Conservation (phyloP, 2,113 vertebrate species). For the Hippotragus niger region DNA sequence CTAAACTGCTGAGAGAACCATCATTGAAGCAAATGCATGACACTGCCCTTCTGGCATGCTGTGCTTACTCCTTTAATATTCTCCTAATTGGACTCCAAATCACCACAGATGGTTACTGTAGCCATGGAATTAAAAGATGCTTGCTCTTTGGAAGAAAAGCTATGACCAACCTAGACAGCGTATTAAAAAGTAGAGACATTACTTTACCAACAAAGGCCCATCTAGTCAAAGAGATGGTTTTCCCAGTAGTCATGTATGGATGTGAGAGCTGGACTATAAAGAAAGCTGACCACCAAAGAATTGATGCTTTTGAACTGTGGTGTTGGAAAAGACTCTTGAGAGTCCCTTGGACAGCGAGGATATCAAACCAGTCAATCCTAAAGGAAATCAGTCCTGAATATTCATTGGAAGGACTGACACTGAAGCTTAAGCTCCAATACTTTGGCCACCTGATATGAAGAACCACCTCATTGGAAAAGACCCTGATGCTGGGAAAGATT, state of each 20-base stretch:
- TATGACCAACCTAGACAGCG: background rate
- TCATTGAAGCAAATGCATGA: background rate
- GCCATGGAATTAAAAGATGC: background rate
- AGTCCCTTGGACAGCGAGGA: background rate
- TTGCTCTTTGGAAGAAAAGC: background rate
- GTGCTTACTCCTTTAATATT: background rate
- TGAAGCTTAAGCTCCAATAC: background rate
- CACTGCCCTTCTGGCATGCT: background rate
- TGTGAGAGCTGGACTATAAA: background rate
- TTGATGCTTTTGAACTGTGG: background rate
- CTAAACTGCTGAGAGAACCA: background rate
- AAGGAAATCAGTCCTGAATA: background rate
- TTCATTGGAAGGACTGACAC: background rate
- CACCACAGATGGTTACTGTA: background rate
- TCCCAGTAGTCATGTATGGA: background rate
- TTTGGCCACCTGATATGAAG: background rate
- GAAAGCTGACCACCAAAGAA: background rate
- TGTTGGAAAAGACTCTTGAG: background rate
- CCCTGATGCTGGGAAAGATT: background rate
- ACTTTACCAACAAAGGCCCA: background rate
- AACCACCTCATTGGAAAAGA: background rate
- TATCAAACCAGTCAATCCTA: fast-evolving
- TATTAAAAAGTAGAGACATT: background rate
- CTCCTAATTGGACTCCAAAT: background rate
- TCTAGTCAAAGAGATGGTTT: background rate